Evolutionary conservation across 2,113 vertebrate species (phyloP).

Genomic region (Tringa solitaria): DNA sequence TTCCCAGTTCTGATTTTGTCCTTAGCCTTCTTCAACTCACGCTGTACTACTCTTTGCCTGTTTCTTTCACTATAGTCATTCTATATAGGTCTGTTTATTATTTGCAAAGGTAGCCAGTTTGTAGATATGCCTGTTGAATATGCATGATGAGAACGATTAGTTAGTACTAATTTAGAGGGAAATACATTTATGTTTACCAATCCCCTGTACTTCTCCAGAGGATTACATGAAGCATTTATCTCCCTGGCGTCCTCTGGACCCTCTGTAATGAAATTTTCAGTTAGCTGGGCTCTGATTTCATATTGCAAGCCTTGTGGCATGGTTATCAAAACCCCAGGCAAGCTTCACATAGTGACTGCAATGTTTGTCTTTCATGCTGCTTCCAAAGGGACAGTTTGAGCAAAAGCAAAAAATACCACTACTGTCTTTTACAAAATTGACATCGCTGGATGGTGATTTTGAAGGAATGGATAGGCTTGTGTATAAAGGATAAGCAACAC

Average conservation of each 20-base stretch:
- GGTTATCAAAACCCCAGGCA: not conserved
- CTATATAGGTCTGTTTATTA: not conserved
- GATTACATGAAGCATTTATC: rapidly evolving
- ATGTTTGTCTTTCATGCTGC: not conserved
- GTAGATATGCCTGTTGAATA: not conserved
- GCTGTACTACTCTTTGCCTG: not conserved
- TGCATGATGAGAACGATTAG: not conserved
- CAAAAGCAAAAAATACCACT: not conserved
- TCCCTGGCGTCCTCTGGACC: not conserved
- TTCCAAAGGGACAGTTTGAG: not conserved
- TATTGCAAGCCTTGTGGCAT: not conserved
- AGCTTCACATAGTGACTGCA: not conserved
- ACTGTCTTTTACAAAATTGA: not conserved
- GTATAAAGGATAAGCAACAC: not conserved
- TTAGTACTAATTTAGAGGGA: not conserved
- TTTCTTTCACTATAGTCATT: not conserved
- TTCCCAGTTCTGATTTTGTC: not conserved
- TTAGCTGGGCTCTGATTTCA: not conserved
- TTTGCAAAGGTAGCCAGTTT: not conserved
- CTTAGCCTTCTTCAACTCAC: not conserved
- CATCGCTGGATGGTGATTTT: not conserved
- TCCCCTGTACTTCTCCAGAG: not conserved
- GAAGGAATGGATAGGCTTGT: not conserved
- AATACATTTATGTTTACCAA: not conserved
- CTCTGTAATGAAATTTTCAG: not conserved